These are phyloP conservation scores for Ictidomys tridecemlineatus DNA, from an alignment of 2,113 vertebrate species.

Conservation along the genomic window DNA sequence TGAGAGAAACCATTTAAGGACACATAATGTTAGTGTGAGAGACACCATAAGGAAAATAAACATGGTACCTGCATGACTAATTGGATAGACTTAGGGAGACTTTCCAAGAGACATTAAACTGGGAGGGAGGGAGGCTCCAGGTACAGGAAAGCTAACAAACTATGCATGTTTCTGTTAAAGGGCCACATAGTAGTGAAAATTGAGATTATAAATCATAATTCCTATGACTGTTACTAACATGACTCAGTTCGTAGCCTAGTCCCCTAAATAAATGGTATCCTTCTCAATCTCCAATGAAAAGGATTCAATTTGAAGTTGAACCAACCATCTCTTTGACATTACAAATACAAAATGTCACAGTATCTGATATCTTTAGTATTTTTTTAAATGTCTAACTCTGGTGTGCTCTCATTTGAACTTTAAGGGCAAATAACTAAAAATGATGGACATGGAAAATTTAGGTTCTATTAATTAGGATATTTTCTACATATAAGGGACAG, in stretches of 20 bases:
- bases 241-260: neutral
- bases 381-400: neutral
- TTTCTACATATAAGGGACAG: neutral
- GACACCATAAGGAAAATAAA: neutral
- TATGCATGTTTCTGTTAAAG: neutral
- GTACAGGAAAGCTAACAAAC: neutral
- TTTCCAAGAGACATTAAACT: neutral
- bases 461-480: neutral
- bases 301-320: neutral
- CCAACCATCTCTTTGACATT: neutral
- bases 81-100: neutral
- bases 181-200: neutral
- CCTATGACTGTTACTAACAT: neutral
- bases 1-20: neutral
- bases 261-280: neutral
- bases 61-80: too few relatives aligned
- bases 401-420: neutral
- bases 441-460: neutral
- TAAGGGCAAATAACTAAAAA: neutral
- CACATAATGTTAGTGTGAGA: neutral
- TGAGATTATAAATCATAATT: neutral
- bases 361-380: neutral
- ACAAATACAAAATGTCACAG: neutral
- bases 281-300: neutral
- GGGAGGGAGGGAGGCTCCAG: neutral